phyloP scores from a whole-genome alignment of 2,888 invertebrate species.

The Alsophila aescularia region DNA sequence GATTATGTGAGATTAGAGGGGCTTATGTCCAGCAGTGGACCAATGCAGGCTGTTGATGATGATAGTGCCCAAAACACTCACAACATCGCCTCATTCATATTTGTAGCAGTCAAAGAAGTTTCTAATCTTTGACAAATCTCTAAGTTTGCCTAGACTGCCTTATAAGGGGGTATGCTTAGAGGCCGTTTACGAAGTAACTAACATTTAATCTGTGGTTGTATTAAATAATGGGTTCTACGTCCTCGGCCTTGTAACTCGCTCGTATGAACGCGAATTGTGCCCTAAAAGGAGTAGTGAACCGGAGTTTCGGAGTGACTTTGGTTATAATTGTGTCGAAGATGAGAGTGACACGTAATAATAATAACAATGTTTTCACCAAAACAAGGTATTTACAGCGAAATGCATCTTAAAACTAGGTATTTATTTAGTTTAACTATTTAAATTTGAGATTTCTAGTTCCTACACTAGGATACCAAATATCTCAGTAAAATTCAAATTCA shows the following conservation, averaged over 20 bases:
- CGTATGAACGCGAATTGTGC: slow-evolving; percentile 29
- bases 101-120: slow-evolving; percentile 29
- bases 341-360: background rate
- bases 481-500: too few relatives aligned
- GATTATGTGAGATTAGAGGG: too few relatives aligned
- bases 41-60: too few relatives aligned
- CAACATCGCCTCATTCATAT: slow-evolving; percentile 18
- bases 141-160: slow-evolving; percentile 23
- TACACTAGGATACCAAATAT: too few relatives aligned
- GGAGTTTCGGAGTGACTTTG: slow-evolving; percentile 29
- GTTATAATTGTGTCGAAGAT: slow-evolving; percentile 8
- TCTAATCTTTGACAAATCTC: slow-evolving; percentile 33
- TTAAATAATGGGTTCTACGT: slow-evolving; percentile 24
- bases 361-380: too few relatives aligned
- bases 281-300: slow-evolving; percentile 36
- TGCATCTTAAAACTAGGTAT: too few relatives aligned
- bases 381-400: too few relatives aligned
- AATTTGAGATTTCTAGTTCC: too few relatives aligned
- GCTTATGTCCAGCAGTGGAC: too few relatives aligned
- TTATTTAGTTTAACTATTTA: too few relatives aligned
- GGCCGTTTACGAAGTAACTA: slow-evolving; percentile 1
- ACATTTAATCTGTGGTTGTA: background rate
- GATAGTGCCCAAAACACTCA: too few relatives aligned
- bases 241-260: slow-evolving; percentile 32
- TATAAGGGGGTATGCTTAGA: slow-evolving; percentile 11